Evolutionary conservation across 2,888 invertebrate species (phyloP).

Genomic region (Psylliodes chrysocephalus): DNA sequence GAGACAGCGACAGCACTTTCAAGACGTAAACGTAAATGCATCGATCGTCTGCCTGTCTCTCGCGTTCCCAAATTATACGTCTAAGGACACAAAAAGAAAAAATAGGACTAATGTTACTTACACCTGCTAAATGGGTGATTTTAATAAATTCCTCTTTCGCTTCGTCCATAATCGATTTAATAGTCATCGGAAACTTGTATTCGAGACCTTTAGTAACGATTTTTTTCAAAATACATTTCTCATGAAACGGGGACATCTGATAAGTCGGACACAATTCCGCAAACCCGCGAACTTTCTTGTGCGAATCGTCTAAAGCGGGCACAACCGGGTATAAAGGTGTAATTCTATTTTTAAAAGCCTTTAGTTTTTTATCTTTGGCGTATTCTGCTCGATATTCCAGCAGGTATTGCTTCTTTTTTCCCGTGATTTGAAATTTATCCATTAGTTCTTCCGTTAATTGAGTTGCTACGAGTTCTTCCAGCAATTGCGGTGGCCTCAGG

Average conservation of each 20-base stretch:
- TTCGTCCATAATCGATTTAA: slow-evolving; percentile 68
- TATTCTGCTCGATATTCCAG: slow-evolving; percentile 53
- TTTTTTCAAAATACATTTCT: slow-evolving; percentile 70
- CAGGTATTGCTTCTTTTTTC: slow-evolving; percentile 51
- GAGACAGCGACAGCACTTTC: too few relatives aligned
- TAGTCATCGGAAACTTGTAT: slow-evolving; percentile 67
- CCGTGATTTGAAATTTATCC: slow-evolving; percentile 54
- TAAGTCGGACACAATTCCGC: slow-evolving; percentile 71
- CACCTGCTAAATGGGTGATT: slow-evolving; percentile 72
- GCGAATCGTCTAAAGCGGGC: slow-evolving; percentile 52
- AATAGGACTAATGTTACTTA: too few relatives aligned
- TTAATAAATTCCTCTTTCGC: slow-evolving; percentile 70
- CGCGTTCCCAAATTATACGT: too few relatives aligned
- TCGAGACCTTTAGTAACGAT: slow-evolving; percentile 70
- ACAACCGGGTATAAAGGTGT: slow-evolving; percentile 57
- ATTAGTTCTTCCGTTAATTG: slow-evolving; percentile 55
- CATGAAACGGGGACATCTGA: slow-evolving; percentile 71
- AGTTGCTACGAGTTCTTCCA: slow-evolving; percentile 53
- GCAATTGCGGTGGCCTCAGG: slow-evolving; percentile 35
- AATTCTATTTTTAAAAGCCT: slow-evolving; percentile 52
- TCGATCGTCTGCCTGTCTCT: too few relatives aligned
- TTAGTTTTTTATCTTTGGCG: slow-evolving; percentile 53
- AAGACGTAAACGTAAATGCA: too few relatives aligned
- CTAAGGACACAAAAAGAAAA: too few relatives aligned
- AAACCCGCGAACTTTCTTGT: slow-evolving; percentile 67